Evolutionary conservation across 1,140 invertebrate genomes (phyloP), one percentile per base, ranked within the genome.

Genomic region (Penaeus japonicus): DNA sequence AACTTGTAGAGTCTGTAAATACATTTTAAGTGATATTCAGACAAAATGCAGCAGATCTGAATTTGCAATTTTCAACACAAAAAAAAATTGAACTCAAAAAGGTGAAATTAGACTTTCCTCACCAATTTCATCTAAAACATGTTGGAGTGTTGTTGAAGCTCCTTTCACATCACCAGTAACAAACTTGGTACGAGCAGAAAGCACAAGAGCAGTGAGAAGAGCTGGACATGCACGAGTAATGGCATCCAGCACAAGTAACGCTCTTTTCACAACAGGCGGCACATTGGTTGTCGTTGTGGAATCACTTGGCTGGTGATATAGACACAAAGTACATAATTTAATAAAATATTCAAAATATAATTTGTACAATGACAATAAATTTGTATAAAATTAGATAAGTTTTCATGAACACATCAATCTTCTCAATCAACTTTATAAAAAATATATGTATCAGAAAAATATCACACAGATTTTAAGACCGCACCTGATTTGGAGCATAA

Each of bases 201-300:
- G 93, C 91, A 95, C 96, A 2, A 96, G 92, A 2, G 95, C 96
- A 87, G 95, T 93, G 57, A 95, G 94, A 35, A 97, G 93, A 35
- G 97, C 96, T 22, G 98, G 97, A 92, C 97, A 98, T 32, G 96
- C 95, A 89, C 96, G 95, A 4, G 94, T 94, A 15, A 98, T 92
- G 32, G 94, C 94, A 91, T 96, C 95, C 18, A 99, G 93, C 20
- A 98, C 93, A 62, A 94, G 93, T 20, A 95, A 92, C 91, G 95
- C 95, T 85, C 94, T 92, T 91, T 94, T 93, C 77, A 94, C 90
- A 24, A 89, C 84, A 30, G 35, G 35, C 3, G 89, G 89, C 20
- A 89, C 20, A 17, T 73, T 81, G 4, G 81, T 62, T 17, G 53
- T 57, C 22, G 80, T 32, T 30, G 78, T 78, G 5, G 47, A 12